phyloP scores from a whole-genome alignment of 2,888 invertebrate species.

The Xestia c-nigrum region DNA sequence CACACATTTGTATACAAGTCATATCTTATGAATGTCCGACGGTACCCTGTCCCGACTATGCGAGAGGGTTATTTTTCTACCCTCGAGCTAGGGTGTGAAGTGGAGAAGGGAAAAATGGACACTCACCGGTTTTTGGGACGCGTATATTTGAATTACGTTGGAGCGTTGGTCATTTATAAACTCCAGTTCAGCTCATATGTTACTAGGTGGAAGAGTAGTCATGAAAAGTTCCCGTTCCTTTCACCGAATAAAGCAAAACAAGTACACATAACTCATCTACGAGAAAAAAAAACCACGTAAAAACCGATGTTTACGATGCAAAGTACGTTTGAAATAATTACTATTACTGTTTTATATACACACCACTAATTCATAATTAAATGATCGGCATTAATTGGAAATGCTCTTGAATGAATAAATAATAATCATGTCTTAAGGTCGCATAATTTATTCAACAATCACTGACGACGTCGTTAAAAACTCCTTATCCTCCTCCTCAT shows the following conservation, averaged over 20 bases:
- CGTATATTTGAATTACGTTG: constrained; percentile 45
- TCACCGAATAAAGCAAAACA: neutral
- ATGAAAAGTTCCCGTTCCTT: neutral
- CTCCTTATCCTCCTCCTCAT: constrained; percentile 12
- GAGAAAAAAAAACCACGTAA: neutral
- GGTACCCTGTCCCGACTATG: constrained; percentile 25
- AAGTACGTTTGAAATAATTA: neutral
- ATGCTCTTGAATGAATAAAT: constrained; percentile 27
- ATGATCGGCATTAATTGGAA: constrained; percentile 3
- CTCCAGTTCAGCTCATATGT: neutral
- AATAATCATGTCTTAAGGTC: constrained; percentile 20
- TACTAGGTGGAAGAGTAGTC: neutral
- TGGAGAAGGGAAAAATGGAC: constrained; percentile 62
- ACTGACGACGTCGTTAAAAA: constrained; percentile 45
- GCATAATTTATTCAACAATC: constrained; percentile 40
- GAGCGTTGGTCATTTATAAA: constrained; percentile 13
- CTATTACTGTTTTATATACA: neutral
- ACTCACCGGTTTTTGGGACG: constrained; percentile 58
- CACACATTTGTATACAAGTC: constrained; percentile 65
- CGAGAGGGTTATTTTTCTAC: constrained; percentile 59
- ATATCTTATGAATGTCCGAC: constrained; percentile 59
- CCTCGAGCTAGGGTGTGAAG: constrained; percentile 53
- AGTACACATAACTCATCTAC: neutral
- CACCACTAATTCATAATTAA: neutral
- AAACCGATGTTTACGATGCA: neutral